These are phyloP conservation scores for Calyptomena viridis DNA, from an alignment of 2,113 vertebrate species.

Conservation along the genomic window DNA sequence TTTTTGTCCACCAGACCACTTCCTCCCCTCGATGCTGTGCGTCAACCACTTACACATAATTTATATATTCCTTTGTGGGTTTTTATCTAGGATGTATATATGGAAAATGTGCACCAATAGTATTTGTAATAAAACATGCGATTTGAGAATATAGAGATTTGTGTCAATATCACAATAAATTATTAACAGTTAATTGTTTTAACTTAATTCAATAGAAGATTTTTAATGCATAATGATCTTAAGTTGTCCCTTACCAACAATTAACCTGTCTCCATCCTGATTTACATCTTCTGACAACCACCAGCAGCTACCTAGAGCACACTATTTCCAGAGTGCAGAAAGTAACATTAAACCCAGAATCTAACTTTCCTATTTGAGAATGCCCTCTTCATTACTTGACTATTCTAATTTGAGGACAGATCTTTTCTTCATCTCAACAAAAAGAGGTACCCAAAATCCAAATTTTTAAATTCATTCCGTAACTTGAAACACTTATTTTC, in stretches of 20 bases:
- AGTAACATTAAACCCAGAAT: neutral
- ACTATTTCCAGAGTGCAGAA: neutral
- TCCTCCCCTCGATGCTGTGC: neutral
- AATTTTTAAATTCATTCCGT: neutral
- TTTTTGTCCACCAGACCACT: neutral
- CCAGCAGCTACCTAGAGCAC: neutral
- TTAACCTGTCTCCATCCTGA: neutral
- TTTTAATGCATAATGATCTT: neutral
- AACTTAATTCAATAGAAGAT: neutral
- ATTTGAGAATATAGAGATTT: neutral
- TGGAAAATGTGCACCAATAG: neutral
- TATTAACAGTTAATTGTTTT: neutral
- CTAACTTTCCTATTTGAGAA: neutral
- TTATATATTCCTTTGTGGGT: neutral
- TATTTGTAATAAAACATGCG: neutral
- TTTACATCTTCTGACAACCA: neutral
- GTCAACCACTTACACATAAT: neutral
- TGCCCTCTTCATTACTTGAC: neutral
- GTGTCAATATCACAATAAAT: neutral
- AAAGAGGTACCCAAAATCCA: neutral
- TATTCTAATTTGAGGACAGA: neutral
- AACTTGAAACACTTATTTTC: neutral
- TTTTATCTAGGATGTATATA: neutral
- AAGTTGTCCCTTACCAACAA: neutral
- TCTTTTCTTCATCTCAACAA: neutral